Evolutionary conservation across 2,797 vertebrate genomes (phyloP).

Genomic region (Trachops cirrhosus): DNA sequence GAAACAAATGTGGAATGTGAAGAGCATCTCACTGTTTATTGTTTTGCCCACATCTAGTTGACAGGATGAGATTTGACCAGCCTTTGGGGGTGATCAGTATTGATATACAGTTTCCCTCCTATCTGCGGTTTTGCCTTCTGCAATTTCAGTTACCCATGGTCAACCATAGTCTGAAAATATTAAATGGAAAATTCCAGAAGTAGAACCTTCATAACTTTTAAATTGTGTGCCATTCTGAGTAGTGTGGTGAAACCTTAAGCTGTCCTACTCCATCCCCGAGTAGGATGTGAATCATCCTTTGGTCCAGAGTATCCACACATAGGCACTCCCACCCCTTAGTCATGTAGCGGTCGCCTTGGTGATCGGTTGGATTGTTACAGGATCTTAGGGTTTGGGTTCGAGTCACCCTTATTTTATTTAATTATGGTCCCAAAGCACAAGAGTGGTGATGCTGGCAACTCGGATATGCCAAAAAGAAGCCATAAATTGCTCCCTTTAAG

Average conservation of each 20-base stretch:
- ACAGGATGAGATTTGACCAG: neutral
- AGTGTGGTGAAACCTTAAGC: neutral
- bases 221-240: neutral
- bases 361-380: neutral
- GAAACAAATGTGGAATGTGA: neutral
- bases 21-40: neutral
- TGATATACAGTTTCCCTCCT: neutral
- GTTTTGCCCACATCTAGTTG: neutral
- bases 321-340: neutral
- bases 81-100: neutral
- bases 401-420: neutral
- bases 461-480: neutral
- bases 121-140: neutral
- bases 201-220: neutral
- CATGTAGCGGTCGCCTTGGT: neutral
- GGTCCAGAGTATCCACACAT: neutral
- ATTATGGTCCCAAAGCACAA: neutral
- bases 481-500: neutral
- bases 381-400: neutral
- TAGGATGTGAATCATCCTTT: neutral
- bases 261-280: rapidly evolving
- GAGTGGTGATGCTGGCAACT: neutral
- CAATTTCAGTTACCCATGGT: neutral
- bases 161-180: neutral
- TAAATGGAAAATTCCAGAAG: neutral